These are phyloP conservation scores for Furnarius figulus DNA, from an alignment of 2,113 vertebrate species.

Conservation along the genomic window DNA sequence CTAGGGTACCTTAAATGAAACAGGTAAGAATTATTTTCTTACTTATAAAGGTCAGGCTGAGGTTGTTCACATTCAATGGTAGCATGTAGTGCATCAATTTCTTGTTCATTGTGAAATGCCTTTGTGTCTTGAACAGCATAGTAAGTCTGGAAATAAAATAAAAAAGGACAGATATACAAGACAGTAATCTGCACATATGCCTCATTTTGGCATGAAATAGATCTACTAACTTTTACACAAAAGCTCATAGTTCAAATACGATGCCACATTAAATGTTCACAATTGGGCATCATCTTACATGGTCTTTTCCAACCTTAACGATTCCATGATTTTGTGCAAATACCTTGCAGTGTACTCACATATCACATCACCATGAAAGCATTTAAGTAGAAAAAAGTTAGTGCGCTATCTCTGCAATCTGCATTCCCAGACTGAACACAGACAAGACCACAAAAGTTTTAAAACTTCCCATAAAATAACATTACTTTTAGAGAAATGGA, in stretches of 20 bases:
- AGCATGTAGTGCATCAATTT: constrained; percentile 86
- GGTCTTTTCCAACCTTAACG: background rate
- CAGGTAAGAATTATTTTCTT: constrained; percentile 56
- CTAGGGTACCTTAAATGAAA: background rate
- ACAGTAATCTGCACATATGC: background rate
- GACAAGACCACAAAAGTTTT: background rate
- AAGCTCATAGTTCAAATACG: background rate
- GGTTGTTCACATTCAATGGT: constrained; percentile 98
- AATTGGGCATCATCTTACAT: background rate
- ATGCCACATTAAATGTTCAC: background rate
- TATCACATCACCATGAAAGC: background rate
- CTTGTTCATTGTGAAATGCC: constrained; percentile 87
- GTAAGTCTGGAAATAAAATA: constrained; percentile 81
- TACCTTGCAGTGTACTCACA: background rate
- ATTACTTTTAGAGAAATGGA: background rate
- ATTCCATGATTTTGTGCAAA: background rate
- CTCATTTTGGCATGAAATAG: background rate
- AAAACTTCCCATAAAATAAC: background rate
- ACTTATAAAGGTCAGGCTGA: constrained; percentile 98
- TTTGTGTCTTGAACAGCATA: constrained; percentile 95
- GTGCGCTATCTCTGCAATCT: background rate
- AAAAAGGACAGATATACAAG: background rate
- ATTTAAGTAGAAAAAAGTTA: background rate
- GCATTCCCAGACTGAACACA: background rate
- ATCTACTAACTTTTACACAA: background rate